Evolutionary conservation across 2,113 vertebrate genomes (phyloP).

Genomic region (Smithornis capensis): DNA sequence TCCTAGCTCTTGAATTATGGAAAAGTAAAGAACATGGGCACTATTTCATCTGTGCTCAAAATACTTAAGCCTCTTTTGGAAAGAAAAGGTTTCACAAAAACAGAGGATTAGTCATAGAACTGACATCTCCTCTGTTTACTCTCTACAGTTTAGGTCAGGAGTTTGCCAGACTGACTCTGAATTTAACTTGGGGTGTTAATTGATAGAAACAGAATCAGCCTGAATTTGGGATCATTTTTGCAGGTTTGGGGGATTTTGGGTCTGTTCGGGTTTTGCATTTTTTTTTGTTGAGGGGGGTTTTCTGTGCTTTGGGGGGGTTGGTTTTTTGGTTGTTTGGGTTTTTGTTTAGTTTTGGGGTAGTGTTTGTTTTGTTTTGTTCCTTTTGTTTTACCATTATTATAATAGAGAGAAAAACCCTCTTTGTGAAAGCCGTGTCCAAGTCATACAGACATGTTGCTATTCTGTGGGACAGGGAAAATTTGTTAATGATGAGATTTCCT

Average conservation of each 20-base stretch:
- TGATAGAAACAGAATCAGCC: neutral
- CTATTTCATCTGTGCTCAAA: neutral
- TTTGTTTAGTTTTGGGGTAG: neutral
- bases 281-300: too few relatives aligned
- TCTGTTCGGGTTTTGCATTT: too few relatives aligned
- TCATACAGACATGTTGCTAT: neutral
- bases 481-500: neutral
- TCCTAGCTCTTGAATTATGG: constrained; percentile 39
- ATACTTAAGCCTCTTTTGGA: constrained; percentile 18
- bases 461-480: neutral
- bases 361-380: neutral
- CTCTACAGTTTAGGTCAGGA: neutral
- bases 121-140: neutral
- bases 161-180: neutral
- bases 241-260: neutral
- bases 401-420: neutral
- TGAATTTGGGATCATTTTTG: neutral
- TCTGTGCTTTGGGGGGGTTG: too few relatives aligned
- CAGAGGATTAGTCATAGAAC: constrained; percentile 5
- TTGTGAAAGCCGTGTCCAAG: neutral
- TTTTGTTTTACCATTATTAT: neutral
- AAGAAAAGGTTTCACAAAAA: constrained; percentile 24
- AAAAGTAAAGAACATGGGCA: neutral
- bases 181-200: neutral
- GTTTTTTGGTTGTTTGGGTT: too few relatives aligned